Evolutionary conservation across 2,797 vertebrate genomes (phyloP).

Genomic region (Sebastes iracundus): DNA sequence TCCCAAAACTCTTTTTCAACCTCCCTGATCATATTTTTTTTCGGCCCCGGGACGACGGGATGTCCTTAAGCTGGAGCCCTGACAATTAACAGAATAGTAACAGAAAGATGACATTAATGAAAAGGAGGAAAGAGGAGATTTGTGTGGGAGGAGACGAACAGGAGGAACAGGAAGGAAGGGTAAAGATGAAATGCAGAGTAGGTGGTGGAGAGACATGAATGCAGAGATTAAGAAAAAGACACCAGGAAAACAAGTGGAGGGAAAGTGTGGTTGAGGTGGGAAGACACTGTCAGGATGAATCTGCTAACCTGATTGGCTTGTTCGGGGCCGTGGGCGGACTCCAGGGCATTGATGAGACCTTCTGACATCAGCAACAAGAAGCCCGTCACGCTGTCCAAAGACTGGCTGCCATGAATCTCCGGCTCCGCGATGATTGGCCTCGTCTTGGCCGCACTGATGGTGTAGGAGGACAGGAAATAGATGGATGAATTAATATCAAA

Average conservation of each 20-base stretch:
- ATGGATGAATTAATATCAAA: neutral
- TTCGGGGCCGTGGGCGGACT: slow-evolving; percentile 93
- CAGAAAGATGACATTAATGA: neutral
- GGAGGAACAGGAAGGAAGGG: neutral
- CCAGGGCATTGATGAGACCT: slow-evolving; percentile 94
- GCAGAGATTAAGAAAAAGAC: neutral
- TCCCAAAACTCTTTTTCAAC: too few relatives aligned
- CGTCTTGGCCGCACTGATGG: slow-evolving; percentile 87
- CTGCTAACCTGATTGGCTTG: slow-evolving; percentile 93
- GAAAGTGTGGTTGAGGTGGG: neutral
- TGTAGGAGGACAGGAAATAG: slow-evolving; percentile 2
- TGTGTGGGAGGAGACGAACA: neutral
- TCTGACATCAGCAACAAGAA: slow-evolving; percentile 97
- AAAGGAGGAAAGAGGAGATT: neutral
- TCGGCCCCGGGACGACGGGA: too few relatives aligned
- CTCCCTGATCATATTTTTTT: too few relatives aligned
- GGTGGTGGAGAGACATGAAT: neutral
- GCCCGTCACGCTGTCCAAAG: slow-evolving; percentile 89
- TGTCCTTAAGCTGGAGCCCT: too few relatives aligned
- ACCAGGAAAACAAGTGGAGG: neutral
- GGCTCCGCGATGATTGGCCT: slow-evolving; percentile 93
- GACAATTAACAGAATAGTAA: too few relatives aligned
- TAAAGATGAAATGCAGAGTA: too few relatives aligned
- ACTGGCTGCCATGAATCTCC: slow-evolving; percentile 91
- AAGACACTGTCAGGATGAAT: neutral